Evolutionary conservation across 2,888 invertebrate species (phyloP).

Genomic region (Chrysodeixis includens): DNA sequence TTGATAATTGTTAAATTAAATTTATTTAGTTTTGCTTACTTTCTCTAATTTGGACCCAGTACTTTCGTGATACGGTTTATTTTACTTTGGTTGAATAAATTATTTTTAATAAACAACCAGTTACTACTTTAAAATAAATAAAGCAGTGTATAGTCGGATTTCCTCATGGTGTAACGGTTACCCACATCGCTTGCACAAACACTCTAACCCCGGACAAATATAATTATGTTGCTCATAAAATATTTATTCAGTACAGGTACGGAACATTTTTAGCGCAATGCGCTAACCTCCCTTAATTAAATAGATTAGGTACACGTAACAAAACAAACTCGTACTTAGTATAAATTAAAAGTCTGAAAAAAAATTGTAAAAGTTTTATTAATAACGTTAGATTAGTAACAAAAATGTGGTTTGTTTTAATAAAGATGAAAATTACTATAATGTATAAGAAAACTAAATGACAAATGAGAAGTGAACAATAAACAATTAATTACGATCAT

Average conservation of each 20-base stretch:
- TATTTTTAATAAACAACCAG: background rate
- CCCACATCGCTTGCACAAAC: background rate
- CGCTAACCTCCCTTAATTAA: constrained; percentile 4
- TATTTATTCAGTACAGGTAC: constrained; percentile 3
- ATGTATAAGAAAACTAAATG: background rate
- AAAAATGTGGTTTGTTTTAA: background rate
- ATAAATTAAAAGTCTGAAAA: too few relatives aligned
- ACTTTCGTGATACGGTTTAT: constrained; percentile 12
- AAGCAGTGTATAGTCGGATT: background rate
- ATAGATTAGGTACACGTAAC: background rate
- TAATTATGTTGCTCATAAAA: constrained; percentile 1
- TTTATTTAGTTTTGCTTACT: constrained; percentile 29
- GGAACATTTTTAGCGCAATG: constrained; percentile 12
- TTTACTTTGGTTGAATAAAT: background rate
- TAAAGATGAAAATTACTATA: background rate
- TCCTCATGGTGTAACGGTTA: background rate
- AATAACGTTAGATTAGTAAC: too few relatives aligned
- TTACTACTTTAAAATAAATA: background rate
- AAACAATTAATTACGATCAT: constrained; percentile 3
- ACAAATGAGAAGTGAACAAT: constrained; percentile 3
- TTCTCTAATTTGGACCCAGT: constrained; percentile 7
- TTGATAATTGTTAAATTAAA: constrained; percentile 48
- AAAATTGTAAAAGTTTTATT: too few relatives aligned
- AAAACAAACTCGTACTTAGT: background rate
- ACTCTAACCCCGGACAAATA: constrained; percentile 2